These are phyloP conservation scores for Crocodylus rhombifer DNA, from an alignment of 2,797 vertebrate species.

Conservation along the genomic window DNA sequence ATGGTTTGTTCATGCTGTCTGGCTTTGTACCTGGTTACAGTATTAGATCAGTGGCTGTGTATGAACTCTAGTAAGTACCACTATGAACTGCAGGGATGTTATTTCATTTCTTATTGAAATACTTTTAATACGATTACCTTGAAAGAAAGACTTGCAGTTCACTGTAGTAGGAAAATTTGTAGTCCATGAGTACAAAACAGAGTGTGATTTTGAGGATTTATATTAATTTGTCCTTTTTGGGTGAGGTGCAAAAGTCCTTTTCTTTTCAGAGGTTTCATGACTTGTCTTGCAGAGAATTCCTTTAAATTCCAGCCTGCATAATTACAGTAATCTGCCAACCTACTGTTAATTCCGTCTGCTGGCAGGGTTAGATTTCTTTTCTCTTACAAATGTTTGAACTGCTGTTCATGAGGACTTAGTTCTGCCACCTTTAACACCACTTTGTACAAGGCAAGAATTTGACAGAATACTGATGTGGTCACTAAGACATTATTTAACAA, in stretches of 20 bases:
- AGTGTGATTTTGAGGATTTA: background rate
- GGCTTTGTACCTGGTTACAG: background rate
- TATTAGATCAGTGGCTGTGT: background rate
- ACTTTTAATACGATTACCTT: conserved; percentile 24
- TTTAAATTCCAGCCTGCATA: conserved; percentile 18
- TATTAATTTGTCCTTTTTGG: background rate
- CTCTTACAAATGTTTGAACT: background rate
- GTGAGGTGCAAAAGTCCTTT: background rate
- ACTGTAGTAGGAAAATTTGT: background rate
- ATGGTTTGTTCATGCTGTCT: background rate
- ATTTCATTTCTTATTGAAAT: conserved; percentile 1
- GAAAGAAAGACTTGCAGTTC: conserved; percentile 10
- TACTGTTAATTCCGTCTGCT: conserved; percentile 5
- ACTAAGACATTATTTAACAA: background rate
- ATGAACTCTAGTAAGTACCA: background rate
- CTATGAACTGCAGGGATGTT: background rate
- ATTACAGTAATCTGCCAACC: background rate
- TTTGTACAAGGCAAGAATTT: background rate
- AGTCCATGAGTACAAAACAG: background rate
- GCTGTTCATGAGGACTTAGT: rapidly evolving
- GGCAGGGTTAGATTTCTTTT: background rate
- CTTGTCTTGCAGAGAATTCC: background rate
- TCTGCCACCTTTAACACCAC: background rate
- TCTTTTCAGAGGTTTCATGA: background rate
- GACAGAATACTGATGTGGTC: background rate